Percentiles rank a stretch among this genome's conserved stretches.
Conservation (phyloP, 2,888 invertebrate species). For the Nephrotoma flavescens region DNA sequence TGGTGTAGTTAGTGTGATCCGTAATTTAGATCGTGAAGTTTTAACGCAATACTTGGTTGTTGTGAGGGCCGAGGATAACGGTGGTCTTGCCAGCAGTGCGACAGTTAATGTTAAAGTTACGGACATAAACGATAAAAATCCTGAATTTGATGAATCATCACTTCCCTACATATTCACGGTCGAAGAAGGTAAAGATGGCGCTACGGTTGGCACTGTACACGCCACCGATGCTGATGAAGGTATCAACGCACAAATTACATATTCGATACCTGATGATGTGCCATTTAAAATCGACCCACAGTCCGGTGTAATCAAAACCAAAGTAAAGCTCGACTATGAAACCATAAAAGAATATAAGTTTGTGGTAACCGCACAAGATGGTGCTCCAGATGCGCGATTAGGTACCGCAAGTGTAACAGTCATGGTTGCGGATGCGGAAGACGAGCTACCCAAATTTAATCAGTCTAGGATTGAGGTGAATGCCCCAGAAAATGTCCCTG, state of each 20-base stretch:
- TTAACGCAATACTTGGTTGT: slow-evolving; percentile 78
- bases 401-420: slow-evolving; percentile 80
- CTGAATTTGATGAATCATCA: slow-evolving; percentile 59
- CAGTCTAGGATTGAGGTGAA: slow-evolving; percentile 57
- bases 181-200: slow-evolving; percentile 48
- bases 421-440: slow-evolving; percentile 53
- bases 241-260: slow-evolving; percentile 65
- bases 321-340: slow-evolving; percentile 65
- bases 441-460: slow-evolving; percentile 68
- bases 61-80: slow-evolving; percentile 74
- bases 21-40: slow-evolving; percentile 74
- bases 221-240: slow-evolving; percentile 79
- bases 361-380: slow-evolving; percentile 79
- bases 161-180: slow-evolving; percentile 70
- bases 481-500: slow-evolving; percentile 74
- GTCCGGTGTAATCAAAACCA: slow-evolving; percentile 65
- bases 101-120: slow-evolving; percentile 80
- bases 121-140: slow-evolving; percentile 85
- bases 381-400: slow-evolving; percentile 68
- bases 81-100: slow-evolving; percentile 64
- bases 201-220: slow-evolving; percentile 62
- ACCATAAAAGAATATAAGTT: slow-evolving; percentile 56
- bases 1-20: slow-evolving; percentile 79
- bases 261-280: slow-evolving; percentile 60
- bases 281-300: slow-evolving; percentile 67